Conservation (phyloP, 2,888 invertebrate species). For the Ochlodes sylvanus region DNA sequence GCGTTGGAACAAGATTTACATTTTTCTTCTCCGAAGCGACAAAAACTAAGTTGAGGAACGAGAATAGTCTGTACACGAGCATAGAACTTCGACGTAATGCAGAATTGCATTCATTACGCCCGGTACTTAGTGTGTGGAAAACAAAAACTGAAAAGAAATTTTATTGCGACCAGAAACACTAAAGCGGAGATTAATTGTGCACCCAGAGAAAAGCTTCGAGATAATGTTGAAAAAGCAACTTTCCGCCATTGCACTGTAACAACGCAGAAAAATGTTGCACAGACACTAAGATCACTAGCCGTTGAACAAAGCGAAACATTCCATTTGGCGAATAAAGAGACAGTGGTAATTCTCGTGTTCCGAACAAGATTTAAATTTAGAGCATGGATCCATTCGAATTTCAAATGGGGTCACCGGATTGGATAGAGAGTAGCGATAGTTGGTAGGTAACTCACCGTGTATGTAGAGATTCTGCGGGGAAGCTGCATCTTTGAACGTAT, state of each 20-base stretch:
- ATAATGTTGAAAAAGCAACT: slow-evolving; percentile 31
- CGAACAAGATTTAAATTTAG: slow-evolving; percentile 31
- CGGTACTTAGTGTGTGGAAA: slow-evolving; percentile 22
- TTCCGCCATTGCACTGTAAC: slow-evolving; percentile 28
- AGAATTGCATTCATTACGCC: slow-evolving; percentile 32
- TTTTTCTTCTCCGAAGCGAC: slow-evolving; percentile 16
- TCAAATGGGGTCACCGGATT: slow-evolving; percentile 34
- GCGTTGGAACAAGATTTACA: slow-evolving; percentile 31
- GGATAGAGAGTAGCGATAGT: slow-evolving; percentile 32
- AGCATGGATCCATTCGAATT: slow-evolving; percentile 27
- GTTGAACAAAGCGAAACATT: slow-evolving; percentile 21
- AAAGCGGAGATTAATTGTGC: slow-evolving; percentile 30
- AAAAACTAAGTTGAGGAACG: slow-evolving; percentile 17
- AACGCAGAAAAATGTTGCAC: slow-evolving; percentile 28
- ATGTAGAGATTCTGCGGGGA: slow-evolving; percentile 22
- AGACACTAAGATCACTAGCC: slow-evolving; percentile 21
- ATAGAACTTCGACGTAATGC: slow-evolving; percentile 10
- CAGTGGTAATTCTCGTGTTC: slow-evolving; percentile 29
- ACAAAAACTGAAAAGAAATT: slow-evolving; percentile 31
- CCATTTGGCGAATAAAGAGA: slow-evolving; percentile 26
- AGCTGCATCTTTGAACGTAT: slow-evolving; percentile 37
- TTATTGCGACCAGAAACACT: slow-evolving; percentile 35
- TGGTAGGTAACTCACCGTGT: slow-evolving; percentile 12
- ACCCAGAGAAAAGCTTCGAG: slow-evolving; percentile 25
- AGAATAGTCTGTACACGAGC: slow-evolving; percentile 20